Percentiles rank a stretch among this genome's conserved stretches.
Evolutionary conservation across 2,888 invertebrate genomes (phyloP).

Genomic region (Calameuta idolon): DNA sequence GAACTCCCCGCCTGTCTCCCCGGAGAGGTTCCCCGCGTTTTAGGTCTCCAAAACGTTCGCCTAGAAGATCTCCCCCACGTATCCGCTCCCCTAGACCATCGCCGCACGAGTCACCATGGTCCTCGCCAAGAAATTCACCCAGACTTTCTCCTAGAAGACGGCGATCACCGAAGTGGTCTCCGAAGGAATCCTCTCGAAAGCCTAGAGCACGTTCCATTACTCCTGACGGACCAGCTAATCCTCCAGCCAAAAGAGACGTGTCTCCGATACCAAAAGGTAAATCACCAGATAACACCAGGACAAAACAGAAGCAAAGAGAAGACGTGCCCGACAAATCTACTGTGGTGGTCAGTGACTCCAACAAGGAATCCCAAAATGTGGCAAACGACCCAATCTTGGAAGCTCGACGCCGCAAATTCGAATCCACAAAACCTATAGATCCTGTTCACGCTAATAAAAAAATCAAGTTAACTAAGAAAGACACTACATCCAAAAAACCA

Average conservation of each 20-base stretch:
- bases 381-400: constrained; percentile 68
- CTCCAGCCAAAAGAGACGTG: background rate
- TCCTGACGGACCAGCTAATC: constrained; percentile 36
- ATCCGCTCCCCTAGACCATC: constrained; percentile 15
- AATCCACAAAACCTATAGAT: constrained; percentile 66
- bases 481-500: constrained; percentile 33
- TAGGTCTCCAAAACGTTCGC: constrained; percentile 25
- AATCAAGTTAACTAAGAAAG: constrained; percentile 59
- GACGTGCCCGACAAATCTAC: constrained; percentile 18
- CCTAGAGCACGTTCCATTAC: constrained; percentile 36
- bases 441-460: constrained; percentile 69
- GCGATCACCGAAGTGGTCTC: constrained; percentile 46
- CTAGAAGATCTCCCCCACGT: constrained; percentile 26
- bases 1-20: constrained; percentile 9
- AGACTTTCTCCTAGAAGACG: constrained; percentile 48
- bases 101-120: constrained; percentile 19
- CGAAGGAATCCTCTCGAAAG: constrained; percentile 47
- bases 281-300: constrained; percentile 23
- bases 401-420: constrained; percentile 70
- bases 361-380: constrained; percentile 18
- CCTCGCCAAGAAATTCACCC: constrained; percentile 44
- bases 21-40: constrained; percentile 18
- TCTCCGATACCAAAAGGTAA: constrained; percentile 36
- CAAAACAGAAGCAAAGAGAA: constrained; percentile 33
- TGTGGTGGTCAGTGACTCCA: background rate